These are phyloP conservation scores for Trematocara variabile DNA, from an alignment of 2,113 vertebrate species.

Conservation along the genomic window DNA sequence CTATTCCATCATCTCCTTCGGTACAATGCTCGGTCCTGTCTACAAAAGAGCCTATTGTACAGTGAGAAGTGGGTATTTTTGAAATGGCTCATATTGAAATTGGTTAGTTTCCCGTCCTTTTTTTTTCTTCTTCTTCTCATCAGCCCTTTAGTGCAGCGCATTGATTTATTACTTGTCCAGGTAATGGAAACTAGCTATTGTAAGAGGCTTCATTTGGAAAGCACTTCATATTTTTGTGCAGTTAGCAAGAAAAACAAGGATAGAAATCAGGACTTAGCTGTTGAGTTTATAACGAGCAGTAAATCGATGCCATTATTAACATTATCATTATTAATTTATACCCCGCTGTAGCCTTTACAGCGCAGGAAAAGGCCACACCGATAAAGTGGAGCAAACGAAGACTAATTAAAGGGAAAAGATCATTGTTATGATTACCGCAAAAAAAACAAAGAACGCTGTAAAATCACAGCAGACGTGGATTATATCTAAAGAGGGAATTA, in stretches of 20 bases:
- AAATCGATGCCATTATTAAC: not conserved
- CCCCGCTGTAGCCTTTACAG: not conserved
- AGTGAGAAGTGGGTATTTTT: not conserved
- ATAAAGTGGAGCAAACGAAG: rapidly evolving
- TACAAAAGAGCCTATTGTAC: not conserved
- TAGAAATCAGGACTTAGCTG: not conserved
- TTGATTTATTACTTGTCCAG: not conserved
- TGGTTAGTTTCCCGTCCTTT: not conserved
- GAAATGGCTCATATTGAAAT: not conserved
- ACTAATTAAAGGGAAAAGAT: not conserved
- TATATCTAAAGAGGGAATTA: not conserved
- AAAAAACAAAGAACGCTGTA: not conserved
- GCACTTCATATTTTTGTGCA: not conserved
- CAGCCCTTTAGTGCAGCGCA: not conserved
- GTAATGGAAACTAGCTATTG: not conserved
- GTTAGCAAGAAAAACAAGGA: not conserved
- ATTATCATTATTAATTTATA: not conserved
- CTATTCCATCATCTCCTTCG: not conserved
- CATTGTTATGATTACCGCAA: not conserved
- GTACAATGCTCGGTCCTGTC: not conserved
- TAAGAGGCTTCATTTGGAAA: not conserved
- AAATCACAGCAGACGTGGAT: not conserved
- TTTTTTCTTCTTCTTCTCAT: rapidly evolving
- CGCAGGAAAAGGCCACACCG: not conserved
- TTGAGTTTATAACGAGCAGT: not conserved